Conservation (phyloP, 2,113 vertebrate genomes). For the Chaetorhynchus papuensis region DNA sequence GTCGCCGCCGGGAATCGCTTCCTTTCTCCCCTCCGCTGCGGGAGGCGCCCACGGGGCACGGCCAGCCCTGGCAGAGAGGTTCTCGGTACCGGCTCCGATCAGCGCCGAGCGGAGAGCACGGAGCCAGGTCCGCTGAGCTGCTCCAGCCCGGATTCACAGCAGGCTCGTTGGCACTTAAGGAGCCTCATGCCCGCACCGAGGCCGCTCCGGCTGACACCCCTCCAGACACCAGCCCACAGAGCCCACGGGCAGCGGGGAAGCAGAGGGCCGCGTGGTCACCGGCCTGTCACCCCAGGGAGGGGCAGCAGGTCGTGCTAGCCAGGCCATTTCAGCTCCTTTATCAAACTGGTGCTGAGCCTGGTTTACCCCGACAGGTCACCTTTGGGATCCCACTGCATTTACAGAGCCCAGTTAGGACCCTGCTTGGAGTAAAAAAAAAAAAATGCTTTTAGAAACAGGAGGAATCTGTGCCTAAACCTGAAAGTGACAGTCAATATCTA, state of each 20-base stretch:
- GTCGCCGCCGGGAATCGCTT: neutral
- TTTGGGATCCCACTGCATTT: neutral
- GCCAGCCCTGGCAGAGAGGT: neutral
- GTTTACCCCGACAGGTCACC: fast-evolving
- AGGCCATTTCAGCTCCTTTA: neutral
- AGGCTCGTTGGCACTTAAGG: fast-evolving
- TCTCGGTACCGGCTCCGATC: neutral
- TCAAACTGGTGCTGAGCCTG: neutral
- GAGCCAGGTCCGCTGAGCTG: fast-evolving
- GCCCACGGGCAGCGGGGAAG: neutral
- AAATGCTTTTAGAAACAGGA: neutral
- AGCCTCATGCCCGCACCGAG: fast-evolving
- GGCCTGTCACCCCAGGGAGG: neutral
- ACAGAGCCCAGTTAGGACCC: neutral
- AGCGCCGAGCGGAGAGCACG: fast-evolving
- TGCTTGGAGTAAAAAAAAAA: neutral
- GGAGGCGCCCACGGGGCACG: neutral
- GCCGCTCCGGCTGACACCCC: fast-evolving
- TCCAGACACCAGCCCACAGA: fast-evolving
- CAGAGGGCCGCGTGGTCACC: neutral
- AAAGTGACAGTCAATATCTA: neutral
- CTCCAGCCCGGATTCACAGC: fast-evolving
- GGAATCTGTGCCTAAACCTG: neutral
- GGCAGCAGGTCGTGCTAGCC: fast-evolving
- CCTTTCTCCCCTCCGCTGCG: fast-evolving